Evolutionary conservation across 1,140 invertebrate genomes (phyloP).

Genomic region (Saccostrea cuccullata): DNA sequence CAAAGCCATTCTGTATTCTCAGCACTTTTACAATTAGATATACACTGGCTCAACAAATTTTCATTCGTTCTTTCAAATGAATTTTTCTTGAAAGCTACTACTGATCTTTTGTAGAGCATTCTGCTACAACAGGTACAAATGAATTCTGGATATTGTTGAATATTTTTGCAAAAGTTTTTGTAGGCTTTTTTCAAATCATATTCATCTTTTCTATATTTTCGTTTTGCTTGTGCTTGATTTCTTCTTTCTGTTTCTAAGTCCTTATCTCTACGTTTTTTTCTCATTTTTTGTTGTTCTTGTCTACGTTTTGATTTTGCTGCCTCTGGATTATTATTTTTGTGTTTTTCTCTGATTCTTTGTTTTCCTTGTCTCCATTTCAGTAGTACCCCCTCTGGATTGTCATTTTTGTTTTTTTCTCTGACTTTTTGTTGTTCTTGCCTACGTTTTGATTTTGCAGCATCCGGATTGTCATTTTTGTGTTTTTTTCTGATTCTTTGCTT

Average conservation of each 20-base stretch:
- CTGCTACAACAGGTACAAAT: constrained; percentile 50
- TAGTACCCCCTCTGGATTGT: no score
- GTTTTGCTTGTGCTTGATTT: constrained; percentile 31
- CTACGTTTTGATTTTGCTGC: no score
- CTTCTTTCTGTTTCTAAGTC: constrained; percentile 19
- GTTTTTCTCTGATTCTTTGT: no score
- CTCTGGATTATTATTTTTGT: no score
- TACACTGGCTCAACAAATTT: background rate
- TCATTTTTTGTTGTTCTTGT: no score
- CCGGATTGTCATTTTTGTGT: no score
- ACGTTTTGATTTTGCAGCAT: no score
- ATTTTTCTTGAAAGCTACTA: constrained; percentile 33
- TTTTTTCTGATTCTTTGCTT: no score
- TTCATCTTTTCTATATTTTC: constrained; percentile 38
- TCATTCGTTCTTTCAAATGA: constrained; percentile 9
- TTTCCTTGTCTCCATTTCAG: no score
- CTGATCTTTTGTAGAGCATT: constrained; percentile 52
- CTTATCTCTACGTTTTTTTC: no score
- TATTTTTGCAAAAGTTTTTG: constrained; percentile 32
- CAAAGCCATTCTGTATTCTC: constrained; percentile 45
- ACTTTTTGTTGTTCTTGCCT: no score
- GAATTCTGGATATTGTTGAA: constrained; percentile 53
- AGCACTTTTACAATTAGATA: constrained; percentile 27
- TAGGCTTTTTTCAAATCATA: background rate
- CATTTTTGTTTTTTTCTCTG: no score